Conservation (phyloP, 1,140 invertebrate species). For the Pollicipes pollicipes region DNA sequence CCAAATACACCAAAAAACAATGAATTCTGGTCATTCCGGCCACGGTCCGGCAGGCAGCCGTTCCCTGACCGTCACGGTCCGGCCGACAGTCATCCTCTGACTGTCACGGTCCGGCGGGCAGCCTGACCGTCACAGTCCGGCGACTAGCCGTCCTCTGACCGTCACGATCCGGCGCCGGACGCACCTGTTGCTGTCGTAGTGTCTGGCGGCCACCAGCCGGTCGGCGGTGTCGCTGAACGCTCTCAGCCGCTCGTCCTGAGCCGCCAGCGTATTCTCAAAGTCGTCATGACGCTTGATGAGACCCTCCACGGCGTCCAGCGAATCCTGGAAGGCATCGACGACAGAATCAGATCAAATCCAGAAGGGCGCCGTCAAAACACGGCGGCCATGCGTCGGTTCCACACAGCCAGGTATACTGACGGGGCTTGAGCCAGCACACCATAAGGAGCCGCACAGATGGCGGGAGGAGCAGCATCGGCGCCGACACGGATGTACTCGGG, state of each 20-base stretch:
- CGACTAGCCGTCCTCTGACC: no score
- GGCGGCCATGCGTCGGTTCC: background rate
- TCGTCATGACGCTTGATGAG: conserved; percentile 84
- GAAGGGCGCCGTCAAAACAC: background rate
- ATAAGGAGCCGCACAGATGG: no score
- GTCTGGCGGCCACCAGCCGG: conserved; percentile 56
- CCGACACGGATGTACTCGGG: no score
- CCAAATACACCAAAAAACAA: no score
- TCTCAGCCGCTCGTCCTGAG: conserved; percentile 80
- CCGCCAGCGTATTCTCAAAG: conserved; percentile 78
- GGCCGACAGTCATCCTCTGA: no score
- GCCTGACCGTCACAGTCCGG: no score
- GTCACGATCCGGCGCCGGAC: background rate
- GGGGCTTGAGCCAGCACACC: no score
- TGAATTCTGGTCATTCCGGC: no score
- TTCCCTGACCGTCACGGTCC: no score
- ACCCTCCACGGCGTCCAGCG: conserved; percentile 84
- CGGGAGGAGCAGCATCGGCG: no score
- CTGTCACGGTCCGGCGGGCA: no score
- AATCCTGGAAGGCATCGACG: conserved; percentile 38
- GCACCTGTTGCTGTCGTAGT: conserved; percentile 57
- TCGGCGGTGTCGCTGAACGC: conserved; percentile 71
- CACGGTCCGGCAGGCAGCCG: no score
- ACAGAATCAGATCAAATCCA: background rate
- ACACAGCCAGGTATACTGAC: background rate